Percentiles rank a stretch among this genome's conserved stretches.
Evolutionary conservation across 2,797 vertebrate genomes (phyloP).

Genomic region (Eulemur mongoz): DNA sequence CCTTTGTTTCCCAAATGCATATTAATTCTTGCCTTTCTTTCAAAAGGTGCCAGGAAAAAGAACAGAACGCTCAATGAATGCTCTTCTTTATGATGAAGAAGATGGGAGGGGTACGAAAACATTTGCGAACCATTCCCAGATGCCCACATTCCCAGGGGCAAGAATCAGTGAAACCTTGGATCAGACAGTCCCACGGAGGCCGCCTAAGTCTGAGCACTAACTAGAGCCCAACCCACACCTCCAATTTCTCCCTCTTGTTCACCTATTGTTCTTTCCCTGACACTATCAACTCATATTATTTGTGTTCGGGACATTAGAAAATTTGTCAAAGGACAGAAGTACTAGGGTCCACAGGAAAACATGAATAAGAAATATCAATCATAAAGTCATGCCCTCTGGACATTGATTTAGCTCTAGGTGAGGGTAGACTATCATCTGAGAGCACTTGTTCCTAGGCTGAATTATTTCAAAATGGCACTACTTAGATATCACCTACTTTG

Average conservation of each 20-base stretch:
- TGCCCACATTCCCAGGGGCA: constrained; percentile 33
- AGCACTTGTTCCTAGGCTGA: background rate
- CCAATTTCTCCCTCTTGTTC: background rate
- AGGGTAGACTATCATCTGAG: background rate
- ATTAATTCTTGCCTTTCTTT: constrained; percentile 53
- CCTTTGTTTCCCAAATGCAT: constrained; percentile 40
- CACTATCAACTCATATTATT: background rate
- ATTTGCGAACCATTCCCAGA: constrained; percentile 2
- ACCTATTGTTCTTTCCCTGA: background rate
- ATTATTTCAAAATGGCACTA: background rate
- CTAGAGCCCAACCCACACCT: background rate
- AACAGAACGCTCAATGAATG: constrained; percentile 3
- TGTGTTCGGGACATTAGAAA: background rate
- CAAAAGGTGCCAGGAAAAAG: constrained; percentile 46
- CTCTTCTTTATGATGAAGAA: constrained; percentile 17
- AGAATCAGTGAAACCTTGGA: background rate
- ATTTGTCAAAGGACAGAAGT: background rate
- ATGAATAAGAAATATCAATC: too few relatives aligned
- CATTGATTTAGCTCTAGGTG: background rate
- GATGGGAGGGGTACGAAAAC: constrained; percentile 19
- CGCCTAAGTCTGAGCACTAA: background rate
- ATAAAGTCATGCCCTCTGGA: background rate
- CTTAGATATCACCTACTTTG: background rate
- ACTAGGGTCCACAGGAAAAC: background rate
- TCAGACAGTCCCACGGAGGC: background rate